Base-by-base conservation (phyloP, 2,797 vertebrate genomes). In the Australoheros facetus region DNA sequence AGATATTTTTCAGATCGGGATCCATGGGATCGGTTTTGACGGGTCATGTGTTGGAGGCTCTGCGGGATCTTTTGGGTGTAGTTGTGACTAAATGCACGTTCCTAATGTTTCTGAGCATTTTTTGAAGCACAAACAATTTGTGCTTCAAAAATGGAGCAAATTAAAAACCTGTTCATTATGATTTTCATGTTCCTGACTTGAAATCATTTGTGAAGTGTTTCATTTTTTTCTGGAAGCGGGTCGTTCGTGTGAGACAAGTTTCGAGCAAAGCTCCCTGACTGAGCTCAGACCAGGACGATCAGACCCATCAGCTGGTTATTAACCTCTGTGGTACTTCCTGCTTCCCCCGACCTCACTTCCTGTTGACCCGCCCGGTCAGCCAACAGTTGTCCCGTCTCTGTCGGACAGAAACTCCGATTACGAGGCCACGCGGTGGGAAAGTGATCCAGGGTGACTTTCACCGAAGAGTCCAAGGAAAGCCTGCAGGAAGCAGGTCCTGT, bases 61-160 rank as follows among this genome's bases (percentile, higher is more conserved):
- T 32, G 32, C 7, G 32, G 32, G 32, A 7, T 32, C 7, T 7
- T 32, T 32, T 32, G 45, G 32, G n/a, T 39, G 58, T 60, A 6
- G 12, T 60, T 0, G 37, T 13, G 19, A 60, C 32, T 21, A 60
- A 60, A 60, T 0, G 34, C 37, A 8, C 8, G 2, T 21, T 42
- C 37, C n/a, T 17, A n/a, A 0, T 64, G 0, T 0, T 21, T 12
- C 0, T 0, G 0, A 0, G 2, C n/a, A 42, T 16, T 26, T 8
- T 26, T 26, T 26, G 26, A 26, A 26, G 26, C 26, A 26, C 26
- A 26, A 26, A 26, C 26, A 26, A 26, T 26, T 26, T 26, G 26
- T 26, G 26, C 26, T 26, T 26, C n/a, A 39, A n/a, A 39, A 1
- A 37, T 26, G 59, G 0, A 62, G n/a, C 39, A 10, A 1, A 51